These are phyloP conservation scores for Drepana falcataria DNA, from an alignment of 2,888 invertebrate genomes.

Conservation along the genomic window DNA sequence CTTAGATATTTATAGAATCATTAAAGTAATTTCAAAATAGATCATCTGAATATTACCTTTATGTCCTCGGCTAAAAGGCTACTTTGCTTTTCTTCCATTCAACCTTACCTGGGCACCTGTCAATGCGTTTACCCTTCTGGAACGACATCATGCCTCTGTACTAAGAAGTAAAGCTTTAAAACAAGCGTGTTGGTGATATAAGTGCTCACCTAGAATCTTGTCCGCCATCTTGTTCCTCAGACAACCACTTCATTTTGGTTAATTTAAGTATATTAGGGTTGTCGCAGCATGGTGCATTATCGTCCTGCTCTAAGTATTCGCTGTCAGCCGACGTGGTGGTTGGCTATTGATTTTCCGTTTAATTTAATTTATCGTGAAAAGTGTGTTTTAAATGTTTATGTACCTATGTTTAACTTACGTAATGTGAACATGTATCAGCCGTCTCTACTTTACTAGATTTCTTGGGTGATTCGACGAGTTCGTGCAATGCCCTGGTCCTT, in stretches of 20 bases:
- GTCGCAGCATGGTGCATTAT: conserved; percentile 15
- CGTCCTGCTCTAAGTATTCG: conserved; percentile 27
- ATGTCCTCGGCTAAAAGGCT: background rate
- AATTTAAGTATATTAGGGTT: conserved; percentile 54
- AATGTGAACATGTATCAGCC: conserved; percentile 17
- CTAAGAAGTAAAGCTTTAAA: conserved; percentile 7
- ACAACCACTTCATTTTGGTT: conserved; percentile 68
- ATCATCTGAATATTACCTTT: background rate
- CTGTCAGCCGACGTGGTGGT: conserved; percentile 28
- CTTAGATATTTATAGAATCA: too few species aligned
- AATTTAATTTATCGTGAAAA: too few species aligned
- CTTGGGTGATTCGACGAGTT: conserved; percentile 43
- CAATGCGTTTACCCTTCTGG: conserved; percentile 60
- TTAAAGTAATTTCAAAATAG: too few species aligned
- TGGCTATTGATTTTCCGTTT: conserved; percentile 19
- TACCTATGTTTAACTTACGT: conserved; percentile 19
- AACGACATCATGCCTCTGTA: conserved; percentile 49
- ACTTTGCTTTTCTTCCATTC: conserved; percentile 18
- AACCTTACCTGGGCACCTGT: conserved; percentile 53
- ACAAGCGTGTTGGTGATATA: background rate
- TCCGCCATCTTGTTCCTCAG: conserved; percentile 43
- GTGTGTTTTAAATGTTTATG: background rate
- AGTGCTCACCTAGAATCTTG: conserved; percentile 54
- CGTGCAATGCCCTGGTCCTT: conserved; percentile 57
- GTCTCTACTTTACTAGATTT: conserved; percentile 14